Conservation (phyloP, 2,797 vertebrate species). For the Gallinago stenura region DNA sequence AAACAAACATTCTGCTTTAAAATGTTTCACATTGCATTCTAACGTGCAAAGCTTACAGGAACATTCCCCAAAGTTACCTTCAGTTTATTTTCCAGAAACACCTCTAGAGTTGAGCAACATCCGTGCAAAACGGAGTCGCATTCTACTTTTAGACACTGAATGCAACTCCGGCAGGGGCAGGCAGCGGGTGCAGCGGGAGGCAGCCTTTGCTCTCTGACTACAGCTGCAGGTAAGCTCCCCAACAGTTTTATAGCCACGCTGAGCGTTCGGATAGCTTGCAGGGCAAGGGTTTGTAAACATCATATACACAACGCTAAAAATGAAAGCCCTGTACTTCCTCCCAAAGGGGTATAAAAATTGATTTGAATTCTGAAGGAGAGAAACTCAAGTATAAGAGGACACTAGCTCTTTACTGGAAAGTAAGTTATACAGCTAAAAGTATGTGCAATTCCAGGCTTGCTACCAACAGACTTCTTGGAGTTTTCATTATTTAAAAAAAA, state of each 20-base stretch:
- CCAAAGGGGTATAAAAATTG: background rate
- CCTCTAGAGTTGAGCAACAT: background rate
- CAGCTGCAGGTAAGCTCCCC: background rate
- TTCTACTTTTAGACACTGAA: background rate
- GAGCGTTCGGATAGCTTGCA: background rate
- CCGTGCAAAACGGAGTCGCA: background rate
- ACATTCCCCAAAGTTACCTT: background rate
- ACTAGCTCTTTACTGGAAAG: background rate
- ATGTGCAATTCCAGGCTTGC: background rate
- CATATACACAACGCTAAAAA: rapidly evolving
- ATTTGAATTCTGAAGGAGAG: background rate
- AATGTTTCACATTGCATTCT: background rate
- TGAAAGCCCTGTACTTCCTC: background rate
- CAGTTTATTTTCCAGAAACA: background rate
- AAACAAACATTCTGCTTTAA: background rate
- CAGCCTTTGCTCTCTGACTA: background rate
- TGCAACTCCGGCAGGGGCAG: background rate
- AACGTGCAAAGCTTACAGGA: background rate
- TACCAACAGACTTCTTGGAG: background rate
- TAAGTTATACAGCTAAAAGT: background rate
- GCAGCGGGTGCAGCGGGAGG: rapidly evolving
- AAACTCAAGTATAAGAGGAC: background rate
- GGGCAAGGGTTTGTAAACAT: rapidly evolving
- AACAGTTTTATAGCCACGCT: rapidly evolving
- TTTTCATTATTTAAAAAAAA: background rate